phyloP scores from a whole-genome alignment of 1,140 invertebrate species.

The Saxidomus purpurata region DNA sequence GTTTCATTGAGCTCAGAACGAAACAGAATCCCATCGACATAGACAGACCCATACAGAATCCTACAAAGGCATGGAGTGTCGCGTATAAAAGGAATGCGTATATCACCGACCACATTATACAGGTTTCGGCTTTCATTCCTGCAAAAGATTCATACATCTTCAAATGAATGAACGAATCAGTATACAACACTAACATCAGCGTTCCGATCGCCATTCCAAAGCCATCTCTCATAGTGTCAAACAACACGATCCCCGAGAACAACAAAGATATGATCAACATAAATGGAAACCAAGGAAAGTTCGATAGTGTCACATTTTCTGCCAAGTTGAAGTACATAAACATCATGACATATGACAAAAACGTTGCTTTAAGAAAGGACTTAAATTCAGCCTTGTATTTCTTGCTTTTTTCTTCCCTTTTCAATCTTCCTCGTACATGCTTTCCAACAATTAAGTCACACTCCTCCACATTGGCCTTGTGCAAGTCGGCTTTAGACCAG shows the following conservation, averaged over 20 bases:
- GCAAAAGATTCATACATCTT: constrained; percentile 44
- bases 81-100: constrained; percentile 52
- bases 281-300: constrained; percentile 65
- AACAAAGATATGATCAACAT: constrained; percentile 58
- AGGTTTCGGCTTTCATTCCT: constrained; percentile 1
- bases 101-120: neutral
- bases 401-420: constrained; percentile 24
- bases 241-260: constrained; percentile 59
- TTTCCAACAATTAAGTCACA: constrained; percentile 71
- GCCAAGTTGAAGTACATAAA: constrained; percentile 44
- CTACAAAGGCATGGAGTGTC: constrained; percentile 48
- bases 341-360: constrained; percentile 66
- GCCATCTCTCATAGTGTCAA: constrained; percentile 68
- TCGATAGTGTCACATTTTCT: neutral
- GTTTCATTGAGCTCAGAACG: constrained; percentile 61
- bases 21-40: constrained; percentile 69
- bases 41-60: constrained; percentile 69
- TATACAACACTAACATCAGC: constrained; percentile 62
- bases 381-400: constrained; percentile 59
- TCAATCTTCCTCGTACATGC: constrained; percentile 58
- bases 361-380: constrained; percentile 65
- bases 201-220: constrained; percentile 74
- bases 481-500: constrained; percentile 66
- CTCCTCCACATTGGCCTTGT: constrained; percentile 66
- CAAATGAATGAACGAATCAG: constrained; percentile 65